These are phyloP conservation scores for Corythaeola cristata DNA, from an alignment of 2,113 vertebrate species.

Conservation along the genomic window DNA sequence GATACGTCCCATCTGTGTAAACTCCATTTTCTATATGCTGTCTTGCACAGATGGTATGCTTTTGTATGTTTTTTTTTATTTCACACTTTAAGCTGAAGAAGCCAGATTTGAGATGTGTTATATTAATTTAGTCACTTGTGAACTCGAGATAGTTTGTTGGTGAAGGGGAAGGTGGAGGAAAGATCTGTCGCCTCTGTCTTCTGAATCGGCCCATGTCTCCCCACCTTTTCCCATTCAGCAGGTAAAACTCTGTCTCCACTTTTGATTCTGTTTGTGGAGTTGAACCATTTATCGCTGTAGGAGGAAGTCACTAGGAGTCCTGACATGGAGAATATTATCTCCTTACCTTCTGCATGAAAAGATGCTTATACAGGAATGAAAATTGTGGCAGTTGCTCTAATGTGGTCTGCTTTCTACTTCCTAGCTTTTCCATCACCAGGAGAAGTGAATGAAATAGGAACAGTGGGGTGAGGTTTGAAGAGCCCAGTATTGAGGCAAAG, in stretches of 20 bases:
- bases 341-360: background rate
- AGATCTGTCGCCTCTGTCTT: background rate
- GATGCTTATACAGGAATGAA: background rate
- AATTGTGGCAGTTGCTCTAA: background rate
- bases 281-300: background rate
- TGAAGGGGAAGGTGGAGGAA: background rate
- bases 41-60: background rate
- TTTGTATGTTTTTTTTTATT: background rate
- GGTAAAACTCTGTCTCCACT: background rate
- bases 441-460: background rate
- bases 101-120: background rate
- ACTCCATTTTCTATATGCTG: background rate
- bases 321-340: background rate
- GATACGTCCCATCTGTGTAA: slow-evolving; percentile 19
- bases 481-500: background rate
- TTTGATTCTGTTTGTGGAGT: background rate
- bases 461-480: background rate
- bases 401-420: background rate
- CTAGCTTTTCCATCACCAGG: background rate
- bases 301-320: background rate
- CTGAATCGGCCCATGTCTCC: background rate
- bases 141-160: background rate
- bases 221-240: background rate
- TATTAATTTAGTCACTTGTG: background rate
- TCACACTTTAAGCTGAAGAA: background rate